These are phyloP conservation scores for Melanotaenia boesemani DNA, from an alignment of 2,797 vertebrate species.

Conservation along the genomic window DNA sequence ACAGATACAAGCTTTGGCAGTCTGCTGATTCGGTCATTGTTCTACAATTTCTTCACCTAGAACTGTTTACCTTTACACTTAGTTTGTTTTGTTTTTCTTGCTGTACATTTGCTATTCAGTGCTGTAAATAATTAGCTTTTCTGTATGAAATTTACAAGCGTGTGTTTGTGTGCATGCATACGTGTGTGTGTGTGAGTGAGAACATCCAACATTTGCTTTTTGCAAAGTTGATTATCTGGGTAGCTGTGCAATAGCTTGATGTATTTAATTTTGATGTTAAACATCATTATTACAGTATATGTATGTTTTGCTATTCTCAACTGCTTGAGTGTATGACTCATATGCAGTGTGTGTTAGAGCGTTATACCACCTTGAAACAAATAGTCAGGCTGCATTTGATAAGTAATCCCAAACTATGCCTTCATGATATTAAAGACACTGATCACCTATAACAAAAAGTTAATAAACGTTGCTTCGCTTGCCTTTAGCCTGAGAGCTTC, in stretches of 20 bases:
- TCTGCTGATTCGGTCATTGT: constrained; percentile 72
- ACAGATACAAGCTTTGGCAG: constrained; percentile 83
- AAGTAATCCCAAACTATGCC: constrained; percentile 61
- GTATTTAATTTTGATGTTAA: constrained; percentile 76
- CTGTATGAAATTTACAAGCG: constrained; percentile 24
- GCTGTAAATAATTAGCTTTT: constrained; percentile 80
- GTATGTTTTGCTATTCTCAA: constrained; percentile 54
- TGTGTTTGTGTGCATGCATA: constrained; percentile 4
- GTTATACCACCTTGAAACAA: constrained; percentile 58
- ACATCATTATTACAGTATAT: constrained; percentile 63
- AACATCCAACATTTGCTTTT: constrained; percentile 77
- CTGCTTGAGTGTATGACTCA: constrained; percentile 53
- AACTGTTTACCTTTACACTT: constrained; percentile 48
- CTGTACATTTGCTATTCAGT: constrained; percentile 77
- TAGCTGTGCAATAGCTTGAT: constrained; percentile 85
- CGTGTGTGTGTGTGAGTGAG: constrained; percentile 22
- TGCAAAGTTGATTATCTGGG: constrained; percentile 82
- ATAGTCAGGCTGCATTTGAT: constrained; percentile 55
- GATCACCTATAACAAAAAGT: constrained; percentile 47
- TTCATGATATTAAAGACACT: constrained; percentile 61
- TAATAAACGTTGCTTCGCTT: constrained; percentile 75
- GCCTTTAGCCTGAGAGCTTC: constrained; percentile 73
- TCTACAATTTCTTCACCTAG: constrained; percentile 57
- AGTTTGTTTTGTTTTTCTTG: constrained; percentile 60
- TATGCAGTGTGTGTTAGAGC: constrained; percentile 55